Evolutionary conservation across 1,140 invertebrate genomes (phyloP).

Genomic region (Drosophila nigrodunni): DNA sequence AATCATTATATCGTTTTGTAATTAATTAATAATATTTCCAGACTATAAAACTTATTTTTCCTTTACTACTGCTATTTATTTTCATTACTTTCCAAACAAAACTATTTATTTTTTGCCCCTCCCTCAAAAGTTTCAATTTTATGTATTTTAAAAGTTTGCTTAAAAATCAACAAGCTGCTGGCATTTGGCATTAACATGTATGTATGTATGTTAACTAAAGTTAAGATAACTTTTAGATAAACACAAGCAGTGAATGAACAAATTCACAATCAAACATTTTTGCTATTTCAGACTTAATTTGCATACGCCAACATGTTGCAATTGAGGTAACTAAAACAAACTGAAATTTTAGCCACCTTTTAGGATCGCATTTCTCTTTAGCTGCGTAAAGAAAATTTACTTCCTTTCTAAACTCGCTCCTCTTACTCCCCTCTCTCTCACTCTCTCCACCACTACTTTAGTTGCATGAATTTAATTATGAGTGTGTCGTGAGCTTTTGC

Average conservation of each 20-base stretch:
- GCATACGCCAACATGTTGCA: background rate
- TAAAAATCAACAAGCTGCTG: conserved; percentile 10
- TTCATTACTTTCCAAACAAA: too few species aligned
- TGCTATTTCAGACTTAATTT: background rate
- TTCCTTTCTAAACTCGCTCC: background rate
- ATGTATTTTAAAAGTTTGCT: conserved; percentile 1
- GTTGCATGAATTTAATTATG: conserved; percentile 26
- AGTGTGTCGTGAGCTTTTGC: conserved; percentile 3
- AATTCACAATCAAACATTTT: background rate
- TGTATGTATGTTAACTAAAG: conserved; percentile 15
- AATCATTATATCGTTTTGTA: too few species aligned
- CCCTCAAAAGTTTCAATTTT: background rate
- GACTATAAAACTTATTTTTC: too few species aligned
- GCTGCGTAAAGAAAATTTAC: background rate
- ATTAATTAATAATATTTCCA: too few species aligned
- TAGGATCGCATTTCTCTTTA: background rate
- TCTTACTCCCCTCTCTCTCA: background rate
- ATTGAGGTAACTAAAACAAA: conserved; percentile 14
- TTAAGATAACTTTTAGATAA: background rate
- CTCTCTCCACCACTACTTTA: background rate
- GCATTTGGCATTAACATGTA: conserved; percentile 10
- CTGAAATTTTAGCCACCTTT: background rate
- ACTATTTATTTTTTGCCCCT: background rate
- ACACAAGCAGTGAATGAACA: background rate
- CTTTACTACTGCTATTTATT: background rate